Evolutionary conservation across 2,797 vertebrate species (phyloP), one percentile per base, ranked within the genome.

Genomic region (Leucoraja ocellata): DNA sequence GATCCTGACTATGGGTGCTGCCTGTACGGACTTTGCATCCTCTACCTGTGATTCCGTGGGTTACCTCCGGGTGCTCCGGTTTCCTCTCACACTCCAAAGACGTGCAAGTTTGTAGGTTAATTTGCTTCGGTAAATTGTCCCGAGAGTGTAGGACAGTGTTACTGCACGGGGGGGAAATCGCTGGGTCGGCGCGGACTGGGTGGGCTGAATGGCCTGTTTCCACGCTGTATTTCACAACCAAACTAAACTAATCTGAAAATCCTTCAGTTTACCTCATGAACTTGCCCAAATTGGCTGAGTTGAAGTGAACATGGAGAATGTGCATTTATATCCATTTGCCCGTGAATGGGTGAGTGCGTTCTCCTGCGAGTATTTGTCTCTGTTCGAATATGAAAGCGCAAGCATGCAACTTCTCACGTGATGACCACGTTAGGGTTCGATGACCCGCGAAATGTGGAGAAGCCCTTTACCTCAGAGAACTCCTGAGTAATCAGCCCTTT

Each of bases 381-480:
- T 23, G 13, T 13, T 54, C 90, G 46, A 92, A 92, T 92, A 54
- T 92, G 76, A 73, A 74, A 74, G 90, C 76, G 90, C 90, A 76
- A 92, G 71, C 71, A 73, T 92, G 71, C 90, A 74, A 74, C 90
- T 92, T 13, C 90, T 76, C 71, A 54, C 46, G 90, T 25, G 90
- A 76, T 92, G 90, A 76, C 54, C 76, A 76, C 71, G 71, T 74
- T 92, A 58, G 73, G 90, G 76, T 92, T 92, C 90, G 54, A 39
- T 92, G 90, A 92, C 90, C 90, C 90, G n/a, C 58, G 25, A 25
- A 16, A 54, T 92, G 39, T 54, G 71, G 39, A 92, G 90, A 92
- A 92, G 73, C 71, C 90, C 90, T 76, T 92, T 92, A 74, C 73
- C 76, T 76, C 84, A 88, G 61, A 68, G 61, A 88, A 88, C 84